Conservation (phyloP, 2,888 invertebrate genomes). For the Cantharis rustica region DNA sequence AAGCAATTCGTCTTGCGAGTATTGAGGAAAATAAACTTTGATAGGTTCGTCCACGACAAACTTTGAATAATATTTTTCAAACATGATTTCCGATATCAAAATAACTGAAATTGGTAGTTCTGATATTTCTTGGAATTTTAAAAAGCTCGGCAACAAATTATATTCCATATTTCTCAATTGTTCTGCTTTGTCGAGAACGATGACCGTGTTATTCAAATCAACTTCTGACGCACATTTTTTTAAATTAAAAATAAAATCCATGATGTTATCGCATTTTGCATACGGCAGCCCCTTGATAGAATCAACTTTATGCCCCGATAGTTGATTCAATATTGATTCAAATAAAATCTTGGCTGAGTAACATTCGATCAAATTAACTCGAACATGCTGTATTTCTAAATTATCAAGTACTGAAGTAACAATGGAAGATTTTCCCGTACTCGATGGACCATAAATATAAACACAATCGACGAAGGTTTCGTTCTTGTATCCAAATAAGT, state of each 20-base stretch:
- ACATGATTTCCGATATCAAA: conserved; percentile 76
- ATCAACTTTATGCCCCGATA: conserved; percentile 56
- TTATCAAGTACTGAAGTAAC: conserved; percentile 64
- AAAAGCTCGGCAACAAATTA: conserved; percentile 73
- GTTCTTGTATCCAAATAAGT: conserved; percentile 56
- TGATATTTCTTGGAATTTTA: conserved; percentile 75
- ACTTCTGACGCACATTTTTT: conserved; percentile 40
- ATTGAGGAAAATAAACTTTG: conserved; percentile 78
- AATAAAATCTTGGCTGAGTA: conserved; percentile 76
- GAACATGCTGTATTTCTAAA: conserved; percentile 64
- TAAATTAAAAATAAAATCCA: conserved; percentile 64
- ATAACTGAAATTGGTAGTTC: conserved; percentile 74
- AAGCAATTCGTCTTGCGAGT: conserved; percentile 71
- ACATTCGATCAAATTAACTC: conserved; percentile 82
- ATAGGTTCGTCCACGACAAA: conserved; percentile 74
- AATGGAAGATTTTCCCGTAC: conserved; percentile 82
- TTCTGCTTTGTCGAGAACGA: conserved; percentile 83
- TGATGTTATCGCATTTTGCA: conserved; percentile 69
- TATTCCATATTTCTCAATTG: conserved; percentile 75
- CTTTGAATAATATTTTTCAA: conserved; percentile 78
- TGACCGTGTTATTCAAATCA: conserved; percentile 61
- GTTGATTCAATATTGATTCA: conserved; percentile 71
- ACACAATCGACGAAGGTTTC: conserved; percentile 71
- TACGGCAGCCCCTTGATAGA: conserved; percentile 51
- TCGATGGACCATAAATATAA: conserved; percentile 82